phyloP scores from a whole-genome alignment of 2,113 vertebrate species.

The Spea bombifrons region DNA sequence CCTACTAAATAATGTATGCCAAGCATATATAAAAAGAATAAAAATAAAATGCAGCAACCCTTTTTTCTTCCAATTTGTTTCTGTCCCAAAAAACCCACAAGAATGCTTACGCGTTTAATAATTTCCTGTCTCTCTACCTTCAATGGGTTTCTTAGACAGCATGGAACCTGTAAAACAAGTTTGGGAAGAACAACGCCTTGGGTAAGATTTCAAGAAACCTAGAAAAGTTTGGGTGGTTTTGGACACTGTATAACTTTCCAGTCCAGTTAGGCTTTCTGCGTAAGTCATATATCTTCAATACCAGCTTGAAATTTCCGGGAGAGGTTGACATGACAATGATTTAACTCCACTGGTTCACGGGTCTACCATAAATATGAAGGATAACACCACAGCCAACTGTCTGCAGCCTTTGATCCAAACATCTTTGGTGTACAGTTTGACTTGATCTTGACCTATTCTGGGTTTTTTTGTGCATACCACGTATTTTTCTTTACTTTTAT shows the following conservation, averaged over 20 bases:
- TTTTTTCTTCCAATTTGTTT: slow-evolving; percentile 45
- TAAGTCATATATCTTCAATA: slow-evolving; percentile 13
- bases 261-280: slow-evolving; percentile 2
- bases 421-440: slow-evolving; percentile 40
- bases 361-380: slow-evolving; percentile 22
- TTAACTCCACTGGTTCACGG: slow-evolving; percentile 25
- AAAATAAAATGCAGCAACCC: slow-evolving; percentile 8
- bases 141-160: slow-evolving; percentile 31
- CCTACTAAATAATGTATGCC: no score
- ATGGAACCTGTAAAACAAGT: slow-evolving; percentile 38
- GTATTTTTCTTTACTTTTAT: slow-evolving; percentile 6
- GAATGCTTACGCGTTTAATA: slow-evolving; percentile 66
- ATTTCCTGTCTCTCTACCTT: slow-evolving; percentile 66
- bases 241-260: slow-evolving; percentile 22
- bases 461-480: not conserved
- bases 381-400: slow-evolving; percentile 21
- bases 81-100: slow-evolving; percentile 67
- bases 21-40: not conserved
- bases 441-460: slow-evolving; percentile 19
- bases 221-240: slow-evolving; percentile 39
- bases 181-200: slow-evolving; percentile 5
- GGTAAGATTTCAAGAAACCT: slow-evolving; percentile 45
- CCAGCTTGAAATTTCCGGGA: not conserved
- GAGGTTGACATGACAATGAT: slow-evolving; percentile 19
- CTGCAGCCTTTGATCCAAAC: slow-evolving; percentile 27